Evolutionary conservation across 2,888 invertebrate species (phyloP).

Genomic region (Melipona bicolor): DNA sequence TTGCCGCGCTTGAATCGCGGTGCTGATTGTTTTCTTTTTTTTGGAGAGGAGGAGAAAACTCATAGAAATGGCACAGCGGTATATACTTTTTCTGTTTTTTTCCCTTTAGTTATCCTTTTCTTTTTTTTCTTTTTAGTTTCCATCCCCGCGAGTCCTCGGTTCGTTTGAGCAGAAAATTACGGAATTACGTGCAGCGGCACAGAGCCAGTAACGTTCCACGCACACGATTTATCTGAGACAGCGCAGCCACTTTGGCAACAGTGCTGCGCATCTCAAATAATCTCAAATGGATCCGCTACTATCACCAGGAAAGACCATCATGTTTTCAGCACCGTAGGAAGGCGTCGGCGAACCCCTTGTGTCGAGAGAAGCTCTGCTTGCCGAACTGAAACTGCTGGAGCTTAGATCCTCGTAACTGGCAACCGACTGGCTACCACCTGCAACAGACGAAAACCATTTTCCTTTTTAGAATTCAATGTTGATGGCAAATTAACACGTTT

Average conservation of each 20-base stretch:
- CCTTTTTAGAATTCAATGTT: neutral
- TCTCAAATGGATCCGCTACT: conserved; percentile 88
- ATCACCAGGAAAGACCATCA: conserved; percentile 92
- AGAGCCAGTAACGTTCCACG: neutral
- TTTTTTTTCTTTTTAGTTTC: neutral
- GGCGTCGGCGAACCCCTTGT: conserved; percentile 90
- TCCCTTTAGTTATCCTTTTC: neutral
- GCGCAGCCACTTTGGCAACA: conserved; percentile 79
- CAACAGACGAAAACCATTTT: conserved; percentile 66
- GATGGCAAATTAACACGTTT: neutral
- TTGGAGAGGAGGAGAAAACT: conserved; percentile 22
- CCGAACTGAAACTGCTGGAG: conserved; percentile 93
- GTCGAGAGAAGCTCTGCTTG: conserved; percentile 91
- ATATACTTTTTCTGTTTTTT: neutral
- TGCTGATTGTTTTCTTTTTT: neutral
- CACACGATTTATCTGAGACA: conserved; percentile 78
- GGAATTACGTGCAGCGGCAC: conserved; percentile 41
- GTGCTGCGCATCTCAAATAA: conserved; percentile 79
- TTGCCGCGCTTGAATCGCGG: neutral
- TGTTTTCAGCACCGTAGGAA: conserved; percentile 90
- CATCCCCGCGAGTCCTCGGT: conserved; percentile 28
- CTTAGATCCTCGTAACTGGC: conserved; percentile 90
- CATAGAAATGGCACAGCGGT: conserved; percentile 53
- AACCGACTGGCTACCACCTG: conserved; percentile 87
- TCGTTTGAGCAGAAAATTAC: conserved; percentile 33